phyloP scores from a whole-genome alignment of 2,888 invertebrate species.

The Embidobia sp. region DNA sequence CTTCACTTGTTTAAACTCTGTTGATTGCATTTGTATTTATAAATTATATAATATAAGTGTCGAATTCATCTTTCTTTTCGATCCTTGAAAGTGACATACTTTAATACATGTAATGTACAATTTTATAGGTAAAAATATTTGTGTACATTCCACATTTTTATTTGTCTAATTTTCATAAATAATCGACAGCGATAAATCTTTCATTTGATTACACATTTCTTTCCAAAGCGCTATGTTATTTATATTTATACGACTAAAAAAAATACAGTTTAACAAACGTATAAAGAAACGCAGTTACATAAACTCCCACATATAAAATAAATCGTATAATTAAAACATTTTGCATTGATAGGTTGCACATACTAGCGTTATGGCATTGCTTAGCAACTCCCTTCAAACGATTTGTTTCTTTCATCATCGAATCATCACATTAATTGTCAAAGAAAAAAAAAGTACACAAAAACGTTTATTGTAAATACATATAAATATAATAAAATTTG shows the following conservation, averaged over 20 bases:
- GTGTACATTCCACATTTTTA: background rate
- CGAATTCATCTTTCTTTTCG: too few relatives aligned
- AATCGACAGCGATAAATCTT: conserved; percentile 20
- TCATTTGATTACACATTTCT: conserved; percentile 34
- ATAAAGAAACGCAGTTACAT: conserved; percentile 58
- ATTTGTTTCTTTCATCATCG: conserved; percentile 6
- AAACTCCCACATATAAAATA: conserved; percentile 72
- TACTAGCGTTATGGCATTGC: conserved; percentile 75
- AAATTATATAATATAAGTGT: too few relatives aligned
- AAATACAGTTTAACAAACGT: conserved; percentile 52
- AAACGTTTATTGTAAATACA: conserved; percentile 13
- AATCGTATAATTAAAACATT: conserved; percentile 75
- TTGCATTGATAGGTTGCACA: conserved; percentile 81
- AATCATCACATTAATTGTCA: conserved; percentile 17
- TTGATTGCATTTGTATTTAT: too few relatives aligned
- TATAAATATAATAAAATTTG: conserved; percentile 22
- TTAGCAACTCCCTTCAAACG: conserved; percentile 61
- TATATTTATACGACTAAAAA: conserved; percentile 27
- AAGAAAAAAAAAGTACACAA: conserved; percentile 26
- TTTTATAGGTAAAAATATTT: conserved; percentile 21
- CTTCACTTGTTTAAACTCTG: conserved; percentile 5
- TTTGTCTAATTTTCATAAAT: conserved; percentile 5
- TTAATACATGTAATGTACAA: conserved; percentile 14
- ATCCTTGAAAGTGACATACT: too few relatives aligned
- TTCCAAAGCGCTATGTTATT: conserved; percentile 47